Percentiles rank a stretch among this genome's conserved stretches.
These are phyloP conservation scores for Diploptera punctata DNA, from an alignment of 2,888 invertebrate species.

Conservation along the genomic window DNA sequence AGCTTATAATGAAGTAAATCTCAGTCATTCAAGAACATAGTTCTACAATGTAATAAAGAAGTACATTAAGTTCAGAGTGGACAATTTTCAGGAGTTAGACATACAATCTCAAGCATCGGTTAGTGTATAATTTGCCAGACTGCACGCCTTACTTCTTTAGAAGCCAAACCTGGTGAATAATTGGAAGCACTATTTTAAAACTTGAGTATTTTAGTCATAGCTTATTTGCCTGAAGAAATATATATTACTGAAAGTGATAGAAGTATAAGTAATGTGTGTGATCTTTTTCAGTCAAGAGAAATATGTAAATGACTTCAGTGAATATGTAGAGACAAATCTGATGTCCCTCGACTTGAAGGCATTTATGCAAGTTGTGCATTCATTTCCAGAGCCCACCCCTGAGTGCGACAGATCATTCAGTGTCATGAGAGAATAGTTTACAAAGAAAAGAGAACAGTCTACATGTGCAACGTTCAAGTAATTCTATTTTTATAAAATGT, in stretches of 20 bases:
- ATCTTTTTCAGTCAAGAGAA: constrained; percentile 1
- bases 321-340: neutral
- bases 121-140: neutral
- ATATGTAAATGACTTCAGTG: neutral
- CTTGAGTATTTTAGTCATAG: neutral
- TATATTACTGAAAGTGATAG: neutral
- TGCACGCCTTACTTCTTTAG: neutral
- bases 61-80: too few relatives aligned
- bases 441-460: neutral
- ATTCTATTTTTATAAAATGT: neutral
- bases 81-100: too few relatives aligned
- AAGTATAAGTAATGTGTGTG: neutral
- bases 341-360: neutral
- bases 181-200: neutral
- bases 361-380: constrained; percentile 2
- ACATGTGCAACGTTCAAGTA: neutral
- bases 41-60: too few relatives aligned
- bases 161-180: constrained; percentile 9
- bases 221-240: neutral
- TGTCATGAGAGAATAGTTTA: neutral
- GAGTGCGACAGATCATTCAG: too few relatives aligned
- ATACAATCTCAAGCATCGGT: too few relatives aligned
- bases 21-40: too few relatives aligned
- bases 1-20: too few relatives aligned
- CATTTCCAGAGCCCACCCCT: neutral